Conservation (phyloP, 1,140 invertebrate genomes). For the Eurosta solidaginis region DNA sequence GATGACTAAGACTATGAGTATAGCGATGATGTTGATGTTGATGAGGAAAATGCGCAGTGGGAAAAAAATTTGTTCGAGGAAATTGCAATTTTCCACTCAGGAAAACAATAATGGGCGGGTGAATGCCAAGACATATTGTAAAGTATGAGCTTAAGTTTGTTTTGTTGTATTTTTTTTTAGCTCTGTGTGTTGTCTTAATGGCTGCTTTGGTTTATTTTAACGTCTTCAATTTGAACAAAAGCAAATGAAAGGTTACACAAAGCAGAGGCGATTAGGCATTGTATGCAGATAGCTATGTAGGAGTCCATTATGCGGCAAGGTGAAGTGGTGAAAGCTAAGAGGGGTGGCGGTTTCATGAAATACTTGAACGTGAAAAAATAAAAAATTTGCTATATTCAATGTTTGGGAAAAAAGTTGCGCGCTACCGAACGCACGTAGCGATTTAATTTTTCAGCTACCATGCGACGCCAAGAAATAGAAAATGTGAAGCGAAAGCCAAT, state of each 20-base stretch:
- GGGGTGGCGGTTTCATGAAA: not conserved
- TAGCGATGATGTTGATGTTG: not conserved
- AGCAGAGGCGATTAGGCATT: not conserved
- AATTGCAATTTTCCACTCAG: slow-evolving; percentile 28
- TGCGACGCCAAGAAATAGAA: not conserved
- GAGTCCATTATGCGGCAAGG: not conserved
- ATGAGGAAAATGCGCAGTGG: not conserved
- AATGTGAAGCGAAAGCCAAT: not conserved
- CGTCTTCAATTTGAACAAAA: not conserved
- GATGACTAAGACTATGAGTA: too few relatives aligned
- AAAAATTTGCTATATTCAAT: not conserved
- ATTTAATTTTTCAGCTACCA: slow-evolving; percentile 15
- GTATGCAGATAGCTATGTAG: not conserved
- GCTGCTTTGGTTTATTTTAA: not conserved
- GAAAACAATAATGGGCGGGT: slow-evolving; percentile 17
- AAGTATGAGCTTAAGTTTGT: slow-evolving; percentile 9
- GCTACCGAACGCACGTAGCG: slow-evolving; percentile 2
- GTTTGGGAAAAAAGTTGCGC: not conserved
- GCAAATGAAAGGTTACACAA: not conserved
- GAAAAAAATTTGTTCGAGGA: slow-evolving; percentile 18
- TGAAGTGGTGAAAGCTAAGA: not conserved
- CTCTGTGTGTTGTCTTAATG: too few relatives aligned
- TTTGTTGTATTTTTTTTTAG: too few relatives aligned
- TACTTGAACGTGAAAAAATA: not conserved
- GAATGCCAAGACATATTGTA: not conserved